phyloP scores from a whole-genome alignment of 2,888 invertebrate genomes.

The Oligia strigilis region DNA sequence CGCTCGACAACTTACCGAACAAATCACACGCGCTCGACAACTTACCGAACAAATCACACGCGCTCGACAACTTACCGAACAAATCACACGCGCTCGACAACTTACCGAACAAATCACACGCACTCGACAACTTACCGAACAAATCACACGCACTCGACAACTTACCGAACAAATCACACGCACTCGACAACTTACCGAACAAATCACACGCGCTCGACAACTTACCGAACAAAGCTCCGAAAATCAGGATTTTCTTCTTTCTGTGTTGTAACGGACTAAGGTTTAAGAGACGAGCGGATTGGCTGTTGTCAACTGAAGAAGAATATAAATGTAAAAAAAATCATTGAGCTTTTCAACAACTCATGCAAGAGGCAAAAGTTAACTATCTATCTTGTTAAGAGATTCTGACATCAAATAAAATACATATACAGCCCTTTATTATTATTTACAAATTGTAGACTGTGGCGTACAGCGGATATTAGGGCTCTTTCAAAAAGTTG shows the following conservation, averaged over 20 bases:
- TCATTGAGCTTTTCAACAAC: not conserved
- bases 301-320: not conserved
- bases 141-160: no score
- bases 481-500: not conserved
- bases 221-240: conserved; percentile 7
- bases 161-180: no score
- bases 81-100: no score
- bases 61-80: no score
- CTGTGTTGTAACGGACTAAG: conserved; percentile 33
- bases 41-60: conserved; percentile 30
- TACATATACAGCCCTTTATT: not conserved
- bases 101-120: no score
- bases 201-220: conserved; percentile 33
- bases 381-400: not conserved
- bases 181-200: not conserved
- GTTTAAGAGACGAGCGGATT: conserved; percentile 13
- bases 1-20: conserved; percentile 32
- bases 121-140: no score
- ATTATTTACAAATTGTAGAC: not conserved
- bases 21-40: not conserved
- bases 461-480: not conserved
- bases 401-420: not conserved
- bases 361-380: not conserved
- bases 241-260: conserved; percentile 53
- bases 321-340: not conserved